Evolutionary conservation across 2,888 invertebrate genomes (phyloP).

Genomic region (Frankliniella intonsa): DNA sequence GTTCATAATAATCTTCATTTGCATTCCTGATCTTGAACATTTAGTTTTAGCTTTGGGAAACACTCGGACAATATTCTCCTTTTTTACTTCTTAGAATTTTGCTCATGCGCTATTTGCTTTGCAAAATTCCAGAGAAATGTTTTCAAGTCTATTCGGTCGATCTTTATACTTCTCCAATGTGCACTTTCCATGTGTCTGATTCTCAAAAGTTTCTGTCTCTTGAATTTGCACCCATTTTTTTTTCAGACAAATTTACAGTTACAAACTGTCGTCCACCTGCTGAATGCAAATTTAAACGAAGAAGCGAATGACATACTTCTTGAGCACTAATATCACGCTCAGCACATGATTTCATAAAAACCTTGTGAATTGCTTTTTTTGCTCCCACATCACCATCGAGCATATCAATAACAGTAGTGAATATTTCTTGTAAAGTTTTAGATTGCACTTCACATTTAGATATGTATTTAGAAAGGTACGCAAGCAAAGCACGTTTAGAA

Average conservation of each 20-base stretch:
- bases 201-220: background rate
- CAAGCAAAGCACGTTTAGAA: slow-evolving; percentile 28
- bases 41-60: slow-evolving; percentile 26
- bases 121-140: background rate
- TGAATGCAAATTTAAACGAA: slow-evolving; percentile 28
- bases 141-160: background rate
- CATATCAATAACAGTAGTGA: background rate
- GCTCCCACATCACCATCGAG: background rate
- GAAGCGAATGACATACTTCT: slow-evolving; percentile 33
- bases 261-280: slow-evolving; percentile 16
- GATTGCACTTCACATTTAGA: slow-evolving; percentile 31
- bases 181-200: background rate
- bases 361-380: slow-evolving; percentile 32
- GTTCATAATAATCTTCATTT: slow-evolving; percentile 22
- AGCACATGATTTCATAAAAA: slow-evolving; percentile 32
- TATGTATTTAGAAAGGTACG: slow-evolving; percentile 35
- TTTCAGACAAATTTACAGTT: slow-evolving; percentile 2
- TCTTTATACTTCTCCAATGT: background rate
- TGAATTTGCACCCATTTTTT: background rate
- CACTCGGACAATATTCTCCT: slow-evolving; percentile 15
- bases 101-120: background rate
- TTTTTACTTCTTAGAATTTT: background rate
- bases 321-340: slow-evolving; percentile 35
- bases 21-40: background rate
- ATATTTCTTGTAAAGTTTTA: background rate